Conservation (phyloP, 2,113 vertebrate genomes). For the Pedetes capensis region DNA sequence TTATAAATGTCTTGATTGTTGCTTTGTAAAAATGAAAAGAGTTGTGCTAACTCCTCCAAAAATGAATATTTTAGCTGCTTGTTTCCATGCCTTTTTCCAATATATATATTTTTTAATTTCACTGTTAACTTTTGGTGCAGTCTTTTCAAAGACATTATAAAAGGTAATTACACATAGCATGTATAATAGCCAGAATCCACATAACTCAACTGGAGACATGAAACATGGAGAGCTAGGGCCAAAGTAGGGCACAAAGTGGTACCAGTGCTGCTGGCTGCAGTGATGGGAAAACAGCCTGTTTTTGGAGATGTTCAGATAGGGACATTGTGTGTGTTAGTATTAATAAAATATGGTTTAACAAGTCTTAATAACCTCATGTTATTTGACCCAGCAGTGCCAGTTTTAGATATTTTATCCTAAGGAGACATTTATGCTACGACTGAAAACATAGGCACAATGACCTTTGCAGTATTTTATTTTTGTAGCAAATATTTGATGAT, state of each 20-base stretch:
- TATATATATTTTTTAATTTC: not conserved
- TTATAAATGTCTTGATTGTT: not conserved
- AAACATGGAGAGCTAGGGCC: not conserved
- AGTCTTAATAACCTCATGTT: not conserved
- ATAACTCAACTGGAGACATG: not conserved
- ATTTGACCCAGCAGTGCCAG: not conserved
- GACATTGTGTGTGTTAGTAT: not conserved
- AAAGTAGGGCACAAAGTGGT: not conserved
- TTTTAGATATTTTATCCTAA: not conserved
- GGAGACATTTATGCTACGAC: not conserved
- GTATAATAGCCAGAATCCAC: not conserved
- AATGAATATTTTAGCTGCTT: not conserved
- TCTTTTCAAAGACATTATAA: constrained; percentile 3
- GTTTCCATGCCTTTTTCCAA: not conserved
- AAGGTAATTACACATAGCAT: not conserved
- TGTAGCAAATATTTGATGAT: not conserved
- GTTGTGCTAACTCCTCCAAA: not conserved
- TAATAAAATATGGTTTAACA: not conserved
- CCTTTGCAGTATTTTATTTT: not conserved
- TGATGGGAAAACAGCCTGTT: not conserved
- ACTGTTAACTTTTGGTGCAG: not conserved
- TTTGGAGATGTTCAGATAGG: not conserved
- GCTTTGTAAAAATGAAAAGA: not conserved
- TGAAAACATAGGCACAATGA: not conserved
- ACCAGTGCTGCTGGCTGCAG: not conserved